phyloP scores from a whole-genome alignment of 1,140 invertebrate genomes.

The Doryteuthis pealeii region DNA sequence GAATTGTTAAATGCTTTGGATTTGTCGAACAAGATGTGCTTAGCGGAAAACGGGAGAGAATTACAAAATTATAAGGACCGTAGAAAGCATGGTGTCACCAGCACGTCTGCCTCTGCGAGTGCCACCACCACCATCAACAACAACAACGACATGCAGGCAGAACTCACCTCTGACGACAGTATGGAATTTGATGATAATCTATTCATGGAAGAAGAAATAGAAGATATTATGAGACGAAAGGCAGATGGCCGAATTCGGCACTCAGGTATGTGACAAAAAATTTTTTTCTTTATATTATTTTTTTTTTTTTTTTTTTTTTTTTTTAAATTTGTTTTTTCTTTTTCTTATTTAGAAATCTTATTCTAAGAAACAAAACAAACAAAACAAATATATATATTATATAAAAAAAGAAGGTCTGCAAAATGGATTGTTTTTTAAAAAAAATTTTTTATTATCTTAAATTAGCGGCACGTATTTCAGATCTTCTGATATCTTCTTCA shows the following conservation, averaged over 20 bases:
- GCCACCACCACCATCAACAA: neutral
- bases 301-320: too few relatives aligned
- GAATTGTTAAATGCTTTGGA: slow-evolving; percentile 7
- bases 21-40: slow-evolving; percentile 4
- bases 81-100: too few relatives aligned
- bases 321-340: too few relatives aligned
- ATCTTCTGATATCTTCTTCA: too few relatives aligned
- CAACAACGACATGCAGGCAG: neutral
- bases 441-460: too few relatives aligned
- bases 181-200: slow-evolving; percentile 37
- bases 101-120: neutral
- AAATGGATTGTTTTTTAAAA: too few relatives aligned
- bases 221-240: slow-evolving; percentile 29
- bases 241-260: slow-evolving; percentile 37
- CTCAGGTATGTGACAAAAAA: slow-evolving; percentile 29
- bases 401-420: too few relatives aligned
- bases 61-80: neutral
- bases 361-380: neutral
- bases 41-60: neutral
- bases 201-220: slow-evolving; percentile 35
- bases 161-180: slow-evolving; percentile 28
- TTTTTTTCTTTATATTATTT: too few relatives aligned
- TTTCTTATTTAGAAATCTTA: neutral
- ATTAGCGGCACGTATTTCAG: too few relatives aligned
- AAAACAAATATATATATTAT: too few relatives aligned